Evolutionary conservation across 2,113 vertebrate genomes (phyloP).

Genomic region (Puntigrus tetrazona): DNA sequence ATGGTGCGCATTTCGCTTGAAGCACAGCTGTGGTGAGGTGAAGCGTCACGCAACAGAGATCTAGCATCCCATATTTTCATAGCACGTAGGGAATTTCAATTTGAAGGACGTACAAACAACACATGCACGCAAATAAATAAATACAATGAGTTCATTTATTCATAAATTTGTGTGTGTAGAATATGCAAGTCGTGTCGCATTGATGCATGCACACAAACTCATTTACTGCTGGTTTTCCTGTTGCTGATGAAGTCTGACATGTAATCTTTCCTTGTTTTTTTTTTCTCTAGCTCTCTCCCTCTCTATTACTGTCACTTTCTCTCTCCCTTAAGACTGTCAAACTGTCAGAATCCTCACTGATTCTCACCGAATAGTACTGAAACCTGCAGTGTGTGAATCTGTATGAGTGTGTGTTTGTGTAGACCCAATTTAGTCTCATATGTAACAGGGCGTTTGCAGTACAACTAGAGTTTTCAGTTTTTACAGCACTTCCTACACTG

Average conservation of each 20-base stretch:
- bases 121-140: neutral
- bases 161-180: neutral
- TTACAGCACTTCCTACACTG: neutral
- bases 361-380: conserved; percentile 38
- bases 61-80: neutral
- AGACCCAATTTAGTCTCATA: conserved; percentile 25
- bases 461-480: neutral
- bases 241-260: conserved; percentile 54
- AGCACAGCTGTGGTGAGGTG: neutral
- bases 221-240: conserved; percentile 51
- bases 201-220: conserved; percentile 41
- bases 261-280: conserved; percentile 52
- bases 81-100: conserved; percentile 1
- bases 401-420: neutral
- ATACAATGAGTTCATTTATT: conserved; percentile 14
- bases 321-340: conserved; percentile 54
- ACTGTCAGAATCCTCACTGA: conserved; percentile 51
- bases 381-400: conserved; percentile 21
- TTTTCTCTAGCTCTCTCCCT: conserved; percentile 36
- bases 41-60: conserved; percentile 4
- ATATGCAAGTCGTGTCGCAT: conserved; percentile 27
- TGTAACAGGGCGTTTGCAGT: neutral
- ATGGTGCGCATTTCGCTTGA: neutral
- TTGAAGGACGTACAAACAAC: neutral
- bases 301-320: conserved; percentile 53